Percentiles rank a stretch among this genome's conserved stretches.
Conservation (phyloP, 1,140 invertebrate species). For the Conus betulinus region DNA sequence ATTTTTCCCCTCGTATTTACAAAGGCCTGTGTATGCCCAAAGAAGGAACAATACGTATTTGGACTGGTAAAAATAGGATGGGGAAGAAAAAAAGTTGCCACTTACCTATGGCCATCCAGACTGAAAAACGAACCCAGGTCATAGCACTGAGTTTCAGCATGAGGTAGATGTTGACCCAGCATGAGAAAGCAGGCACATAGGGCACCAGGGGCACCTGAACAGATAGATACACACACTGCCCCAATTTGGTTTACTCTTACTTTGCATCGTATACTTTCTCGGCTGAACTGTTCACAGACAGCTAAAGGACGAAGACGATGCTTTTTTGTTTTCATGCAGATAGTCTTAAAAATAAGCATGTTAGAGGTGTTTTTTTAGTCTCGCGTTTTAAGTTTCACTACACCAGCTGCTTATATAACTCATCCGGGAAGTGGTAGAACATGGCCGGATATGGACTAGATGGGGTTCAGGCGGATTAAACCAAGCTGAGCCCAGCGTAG, state of each 20-base stretch:
- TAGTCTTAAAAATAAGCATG: background rate
- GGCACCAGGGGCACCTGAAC: slow-evolving; percentile 90
- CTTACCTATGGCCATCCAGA: slow-evolving; percentile 67
- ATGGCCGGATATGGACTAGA: too few relatives aligned
- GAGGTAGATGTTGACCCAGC: slow-evolving; percentile 90
- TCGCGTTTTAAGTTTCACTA: too few relatives aligned
- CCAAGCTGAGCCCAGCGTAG: too few relatives aligned
- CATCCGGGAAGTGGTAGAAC: too few relatives aligned
- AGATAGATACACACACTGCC: background rate
- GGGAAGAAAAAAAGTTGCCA: background rate
- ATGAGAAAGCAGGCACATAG: slow-evolving; percentile 86
- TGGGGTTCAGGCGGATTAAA: too few relatives aligned
- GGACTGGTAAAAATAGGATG: background rate
- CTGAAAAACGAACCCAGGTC: slow-evolving; percentile 85
- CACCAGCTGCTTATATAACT: too few relatives aligned
- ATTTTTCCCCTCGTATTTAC: background rate
- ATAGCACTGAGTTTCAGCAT: slow-evolving; percentile 88
- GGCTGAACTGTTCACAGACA: background rate
- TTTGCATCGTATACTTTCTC: too few relatives aligned
- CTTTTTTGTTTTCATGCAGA: too few relatives aligned
- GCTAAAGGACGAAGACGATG: too few relatives aligned
- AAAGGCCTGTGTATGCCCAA: background rate
- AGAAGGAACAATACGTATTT: background rate
- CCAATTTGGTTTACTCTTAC: too few relatives aligned
- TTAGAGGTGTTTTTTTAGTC: background rate